These are phyloP conservation scores for Raphicerus campestris DNA, from an alignment of 2,113 vertebrate genomes.

Conservation along the genomic window DNA sequence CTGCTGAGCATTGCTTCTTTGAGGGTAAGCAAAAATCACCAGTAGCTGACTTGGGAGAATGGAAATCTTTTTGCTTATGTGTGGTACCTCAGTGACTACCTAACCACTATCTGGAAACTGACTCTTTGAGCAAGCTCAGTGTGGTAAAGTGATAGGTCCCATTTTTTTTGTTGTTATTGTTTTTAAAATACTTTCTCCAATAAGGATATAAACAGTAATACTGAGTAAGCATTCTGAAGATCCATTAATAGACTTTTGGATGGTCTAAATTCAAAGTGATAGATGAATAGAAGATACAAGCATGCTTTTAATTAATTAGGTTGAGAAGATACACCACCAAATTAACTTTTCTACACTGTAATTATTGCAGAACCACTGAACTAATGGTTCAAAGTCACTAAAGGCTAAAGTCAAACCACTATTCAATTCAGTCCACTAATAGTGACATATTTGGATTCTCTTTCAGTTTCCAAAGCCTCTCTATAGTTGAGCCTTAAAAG, in stretches of 20 bases:
- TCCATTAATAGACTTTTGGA: neutral
- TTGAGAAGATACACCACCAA: neutral
- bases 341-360: neutral
- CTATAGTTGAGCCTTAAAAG: neutral
- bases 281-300: neutral
- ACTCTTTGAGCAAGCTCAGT: neutral
- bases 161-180: neutral
- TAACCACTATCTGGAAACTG: neutral
- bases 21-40: constrained; percentile 40
- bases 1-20: constrained; percentile 9
- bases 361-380: neutral
- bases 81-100: neutral
- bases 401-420: neutral
- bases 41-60: constrained; percentile 46
- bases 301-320: neutral
- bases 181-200: neutral
- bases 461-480: neutral
- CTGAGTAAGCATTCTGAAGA: neutral
- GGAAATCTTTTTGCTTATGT: neutral
- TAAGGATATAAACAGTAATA: neutral
- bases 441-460: neutral
- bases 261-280: neutral
- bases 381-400: neutral
- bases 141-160: constrained; percentile 4
- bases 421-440: neutral